Percentiles rank a stretch among this genome's conserved stretches.
Evolutionary conservation across 1,140 invertebrate species (phyloP).

Genomic region (Plodia interpunctella): DNA sequence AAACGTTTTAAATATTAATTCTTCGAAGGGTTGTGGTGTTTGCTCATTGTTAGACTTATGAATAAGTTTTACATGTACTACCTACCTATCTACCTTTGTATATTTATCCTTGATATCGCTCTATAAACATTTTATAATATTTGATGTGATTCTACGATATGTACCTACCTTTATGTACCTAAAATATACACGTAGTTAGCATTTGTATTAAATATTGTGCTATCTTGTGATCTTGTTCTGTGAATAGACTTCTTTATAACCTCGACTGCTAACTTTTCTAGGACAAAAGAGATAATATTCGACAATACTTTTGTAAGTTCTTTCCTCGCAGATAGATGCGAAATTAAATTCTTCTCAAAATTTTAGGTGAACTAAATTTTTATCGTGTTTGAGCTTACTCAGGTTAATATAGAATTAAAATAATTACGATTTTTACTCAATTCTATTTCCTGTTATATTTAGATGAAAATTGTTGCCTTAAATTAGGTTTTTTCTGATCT

Average conservation of each 20-base stretch:
- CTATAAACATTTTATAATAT: constrained; percentile 30
- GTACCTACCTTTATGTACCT: constrained; percentile 21
- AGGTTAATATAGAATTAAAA: constrained; percentile 12
- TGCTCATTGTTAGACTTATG: constrained; percentile 45
- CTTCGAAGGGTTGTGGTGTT: constrained; percentile 56
- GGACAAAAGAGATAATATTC: constrained; percentile 40
- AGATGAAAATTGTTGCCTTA: constrained; percentile 15
- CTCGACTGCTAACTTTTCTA: constrained; percentile 45
- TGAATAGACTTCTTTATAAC: constrained; percentile 29
- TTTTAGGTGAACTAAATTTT: constrained; percentile 16
- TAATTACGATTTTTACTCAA: constrained; percentile 11
- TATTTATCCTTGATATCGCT: constrained; percentile 15
- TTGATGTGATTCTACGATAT: constrained; percentile 40
- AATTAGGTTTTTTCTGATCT: constrained; percentile 7
- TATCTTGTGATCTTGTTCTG: constrained; percentile 46
- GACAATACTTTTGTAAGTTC: constrained; percentile 57
- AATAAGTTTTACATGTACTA: constrained; percentile 31
- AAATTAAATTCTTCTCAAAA: constrained; percentile 20
- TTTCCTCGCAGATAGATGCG: constrained; percentile 27
- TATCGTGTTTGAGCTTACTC: constrained; percentile 19
- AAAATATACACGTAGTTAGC: constrained; percentile 25
- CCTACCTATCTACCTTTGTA: too few relatives aligned
- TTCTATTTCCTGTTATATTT: constrained; percentile 12
- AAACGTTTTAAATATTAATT: constrained; percentile 21
- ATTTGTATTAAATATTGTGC: constrained; percentile 38